Conservation (phyloP, 2,888 invertebrate species). For the Drosophila dives region DNA sequence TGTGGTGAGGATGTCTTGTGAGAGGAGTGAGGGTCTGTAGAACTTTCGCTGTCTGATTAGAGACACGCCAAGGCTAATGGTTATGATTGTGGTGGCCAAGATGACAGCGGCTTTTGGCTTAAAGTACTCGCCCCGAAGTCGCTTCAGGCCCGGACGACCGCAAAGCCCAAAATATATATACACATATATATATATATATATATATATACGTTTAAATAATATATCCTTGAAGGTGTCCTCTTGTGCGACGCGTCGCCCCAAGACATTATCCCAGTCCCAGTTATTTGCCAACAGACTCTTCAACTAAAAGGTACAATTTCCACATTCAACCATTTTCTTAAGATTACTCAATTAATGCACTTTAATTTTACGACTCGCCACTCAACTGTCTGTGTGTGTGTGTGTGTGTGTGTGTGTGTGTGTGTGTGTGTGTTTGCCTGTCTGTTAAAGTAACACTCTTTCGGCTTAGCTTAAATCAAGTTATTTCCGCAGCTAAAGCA, state of each 20-base stretch:
- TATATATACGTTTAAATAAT: not conserved
- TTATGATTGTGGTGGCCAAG: constrained; percentile 80
- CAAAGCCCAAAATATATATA: constrained; percentile 29
- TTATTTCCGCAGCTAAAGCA: not conserved
- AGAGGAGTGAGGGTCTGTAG: not conserved
- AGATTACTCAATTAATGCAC: constrained; percentile 79
- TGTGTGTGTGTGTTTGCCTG: not conserved
- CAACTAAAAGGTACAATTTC: constrained; percentile 69
- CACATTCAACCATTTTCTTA: constrained; percentile 57
- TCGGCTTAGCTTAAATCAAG: constrained; percentile 11
- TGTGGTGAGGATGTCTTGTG: not conserved
- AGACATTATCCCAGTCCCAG: constrained; percentile 50
- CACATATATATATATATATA: constrained; percentile 1
- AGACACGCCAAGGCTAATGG: constrained; percentile 77
- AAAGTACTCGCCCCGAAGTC: constrained; percentile 31
- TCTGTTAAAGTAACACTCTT: constrained; percentile 25
- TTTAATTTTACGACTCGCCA: constrained; percentile 60
- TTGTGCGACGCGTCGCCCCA: constrained; percentile 37
- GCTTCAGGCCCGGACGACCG: constrained; percentile 24
- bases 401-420: constrained; percentile 6
- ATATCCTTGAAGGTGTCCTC: constrained; percentile 51
- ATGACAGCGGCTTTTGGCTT: constrained; percentile 76
- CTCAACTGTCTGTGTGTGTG: constrained; percentile 7
- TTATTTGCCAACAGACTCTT: constrained; percentile 7
- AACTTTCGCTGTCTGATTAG: constrained; percentile 76